These are phyloP conservation scores for Penaeus chinensis DNA, from an alignment of 1,140 invertebrate genomes.

Conservation along the genomic window DNA sequence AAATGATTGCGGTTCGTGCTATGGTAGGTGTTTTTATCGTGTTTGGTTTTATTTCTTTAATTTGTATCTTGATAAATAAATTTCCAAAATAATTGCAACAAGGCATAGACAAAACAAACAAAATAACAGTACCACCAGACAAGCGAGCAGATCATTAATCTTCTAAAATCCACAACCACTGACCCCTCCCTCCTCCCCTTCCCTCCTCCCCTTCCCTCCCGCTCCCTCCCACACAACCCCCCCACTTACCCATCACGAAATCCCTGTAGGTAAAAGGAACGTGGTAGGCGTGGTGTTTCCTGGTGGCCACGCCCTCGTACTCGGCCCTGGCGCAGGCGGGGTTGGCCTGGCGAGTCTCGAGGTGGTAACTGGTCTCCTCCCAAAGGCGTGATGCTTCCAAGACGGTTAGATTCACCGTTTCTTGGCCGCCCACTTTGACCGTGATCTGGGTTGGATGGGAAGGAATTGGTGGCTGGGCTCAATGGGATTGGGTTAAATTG, in stretches of 20 bases:
- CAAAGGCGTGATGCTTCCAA: slow-evolving; percentile 81
- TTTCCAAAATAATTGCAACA: too few species aligned
- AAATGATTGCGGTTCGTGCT: too few species aligned
- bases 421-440: slow-evolving; percentile 74
- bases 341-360: slow-evolving; percentile 88
- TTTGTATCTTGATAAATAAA: too few species aligned
- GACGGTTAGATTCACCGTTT: slow-evolving; percentile 75
- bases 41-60: too few species aligned
- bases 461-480: not conserved
- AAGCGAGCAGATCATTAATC: too few species aligned
- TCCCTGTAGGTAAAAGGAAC: slow-evolving; percentile 54
- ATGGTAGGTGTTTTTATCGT: too few species aligned
- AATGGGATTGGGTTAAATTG: not conserved
- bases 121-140: too few species aligned
- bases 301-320: slow-evolving; percentile 72
- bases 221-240: not conserved
- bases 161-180: too few species aligned
- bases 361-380: slow-evolving; percentile 94
- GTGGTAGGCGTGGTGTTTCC: slow-evolving; percentile 74
- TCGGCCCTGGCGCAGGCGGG: slow-evolving; percentile 83
- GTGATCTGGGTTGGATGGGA: slow-evolving; percentile 68
- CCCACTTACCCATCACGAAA: slow-evolving; percentile 35
- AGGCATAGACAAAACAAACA: too few species aligned
- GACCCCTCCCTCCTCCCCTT: not conserved
- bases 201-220: not conserved